phyloP scores from a whole-genome alignment of 2,797 vertebrate species.

The Otus scops region DNA sequence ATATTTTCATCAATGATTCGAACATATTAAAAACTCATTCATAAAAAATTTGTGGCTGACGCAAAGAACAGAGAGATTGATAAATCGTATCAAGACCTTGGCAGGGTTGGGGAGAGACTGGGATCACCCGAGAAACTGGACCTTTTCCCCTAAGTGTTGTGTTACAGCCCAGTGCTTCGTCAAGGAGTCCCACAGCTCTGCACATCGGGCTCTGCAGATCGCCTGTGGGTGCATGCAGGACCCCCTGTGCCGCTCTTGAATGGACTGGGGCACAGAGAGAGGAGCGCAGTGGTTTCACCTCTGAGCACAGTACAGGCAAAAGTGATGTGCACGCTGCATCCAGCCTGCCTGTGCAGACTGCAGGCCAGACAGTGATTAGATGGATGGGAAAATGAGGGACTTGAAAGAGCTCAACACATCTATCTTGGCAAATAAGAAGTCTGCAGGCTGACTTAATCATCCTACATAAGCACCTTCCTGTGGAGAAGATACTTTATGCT shows the following conservation, averaged over 20 bases:
- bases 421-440: not conserved
- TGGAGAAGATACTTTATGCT: not conserved
- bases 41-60: not conserved
- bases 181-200: not conserved
- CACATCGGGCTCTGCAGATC: not conserved
- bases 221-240: rapidly evolving
- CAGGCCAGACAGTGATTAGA: not conserved
- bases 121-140: not conserved
- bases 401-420: not conserved
- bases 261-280: not conserved
- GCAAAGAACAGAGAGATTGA: not conserved
- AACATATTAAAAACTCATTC: conserved; percentile 6
- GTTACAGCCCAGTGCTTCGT: not conserved
- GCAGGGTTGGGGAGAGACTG: not conserved
- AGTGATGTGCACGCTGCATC: not conserved
- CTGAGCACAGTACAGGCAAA: not conserved
- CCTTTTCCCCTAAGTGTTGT: not conserved
- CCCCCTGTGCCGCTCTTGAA: too few species aligned
- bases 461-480: not conserved
- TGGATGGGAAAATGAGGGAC: not conserved
- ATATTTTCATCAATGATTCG: not conserved
- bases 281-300: not conserved
- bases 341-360: not conserved
- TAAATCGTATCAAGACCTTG: not conserved
- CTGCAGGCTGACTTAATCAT: not conserved